phyloP scores from a whole-genome alignment of 2,113 vertebrate genomes.

The Neopipo cinnamomea region DNA sequence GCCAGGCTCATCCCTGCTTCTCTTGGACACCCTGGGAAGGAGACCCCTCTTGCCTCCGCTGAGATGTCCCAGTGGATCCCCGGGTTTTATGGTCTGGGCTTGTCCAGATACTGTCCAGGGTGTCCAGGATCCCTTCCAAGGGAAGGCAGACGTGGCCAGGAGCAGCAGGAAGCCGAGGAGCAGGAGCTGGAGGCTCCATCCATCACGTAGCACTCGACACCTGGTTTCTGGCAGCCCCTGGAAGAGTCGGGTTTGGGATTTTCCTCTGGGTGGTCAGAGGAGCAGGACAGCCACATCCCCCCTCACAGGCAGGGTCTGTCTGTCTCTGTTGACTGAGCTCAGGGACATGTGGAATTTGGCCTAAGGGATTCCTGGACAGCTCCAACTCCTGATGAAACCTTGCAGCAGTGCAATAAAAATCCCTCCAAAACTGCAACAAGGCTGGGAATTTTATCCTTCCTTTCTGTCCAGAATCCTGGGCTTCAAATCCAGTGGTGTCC shows the following conservation, averaged over 20 bases:
- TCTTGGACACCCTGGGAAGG: not conserved
- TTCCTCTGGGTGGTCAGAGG: not conserved
- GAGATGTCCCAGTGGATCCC: not conserved
- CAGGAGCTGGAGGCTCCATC: not conserved
- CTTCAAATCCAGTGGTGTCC: accelerated
- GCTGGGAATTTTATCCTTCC: not conserved
- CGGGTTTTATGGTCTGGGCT: not conserved
- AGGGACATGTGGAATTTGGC: not conserved
- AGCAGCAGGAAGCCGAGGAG: not conserved
- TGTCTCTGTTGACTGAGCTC: not conserved
- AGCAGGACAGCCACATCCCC: not conserved
- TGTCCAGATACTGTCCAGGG: too few relatives aligned
- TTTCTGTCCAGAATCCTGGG: not conserved
- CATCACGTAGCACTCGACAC: not conserved
- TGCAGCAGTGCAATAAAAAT: not conserved
- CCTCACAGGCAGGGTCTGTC: not conserved
- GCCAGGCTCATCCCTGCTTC: not conserved
- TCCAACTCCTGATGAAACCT: not conserved
- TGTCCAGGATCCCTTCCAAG: not conserved
- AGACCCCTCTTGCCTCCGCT: not conserved
- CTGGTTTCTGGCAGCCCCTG: not conserved
- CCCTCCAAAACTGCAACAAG: not conserved
- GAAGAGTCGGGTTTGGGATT: not conserved
- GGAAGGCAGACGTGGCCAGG: not conserved
- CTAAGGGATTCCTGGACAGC: not conserved